phyloP scores from a whole-genome alignment of 2,888 invertebrate species.

The Athripsodes cinereus region DNA sequence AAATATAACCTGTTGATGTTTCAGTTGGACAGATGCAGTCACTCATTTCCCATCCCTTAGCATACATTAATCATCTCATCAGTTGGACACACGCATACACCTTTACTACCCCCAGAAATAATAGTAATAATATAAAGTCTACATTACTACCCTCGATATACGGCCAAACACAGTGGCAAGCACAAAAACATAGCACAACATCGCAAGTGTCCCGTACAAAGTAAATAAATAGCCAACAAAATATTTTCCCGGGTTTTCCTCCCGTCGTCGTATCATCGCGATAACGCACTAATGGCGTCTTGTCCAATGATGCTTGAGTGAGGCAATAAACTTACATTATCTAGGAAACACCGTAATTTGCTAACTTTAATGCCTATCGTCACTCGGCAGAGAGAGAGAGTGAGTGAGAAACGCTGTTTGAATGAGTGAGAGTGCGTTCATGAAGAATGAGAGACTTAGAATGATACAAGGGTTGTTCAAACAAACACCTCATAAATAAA shows the following conservation, averaged over 20 bases:
- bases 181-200: too few relatives aligned
- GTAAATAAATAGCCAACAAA: slow-evolving; percentile 15
- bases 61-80: too few relatives aligned
- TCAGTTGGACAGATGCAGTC: too few relatives aligned
- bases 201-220: not conserved
- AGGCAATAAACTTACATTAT: slow-evolving; percentile 21
- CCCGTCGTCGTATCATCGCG: slow-evolving; percentile 11
- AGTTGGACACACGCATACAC: too few relatives aligned
- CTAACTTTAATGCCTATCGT: slow-evolving; percentile 19
- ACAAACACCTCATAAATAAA: too few relatives aligned
- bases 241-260: slow-evolving; percentile 19
- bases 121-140: not conserved
- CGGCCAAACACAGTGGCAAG: too few relatives aligned
- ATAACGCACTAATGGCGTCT: slow-evolving; percentile 15
- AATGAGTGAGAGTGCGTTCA: not conserved
- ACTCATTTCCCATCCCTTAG: too few relatives aligned
- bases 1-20: too few relatives aligned
- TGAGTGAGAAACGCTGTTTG: too few relatives aligned
- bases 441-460: not conserved
- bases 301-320: slow-evolving; percentile 11
- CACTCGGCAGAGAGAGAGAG: not conserved
- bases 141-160: too few relatives aligned
- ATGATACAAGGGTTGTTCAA: not conserved
- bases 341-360: slow-evolving; percentile 21
- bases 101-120: slow-evolving; percentile 11